phyloP scores from a whole-genome alignment of 1,140 invertebrate genomes.

The Orius insidiosus region DNA sequence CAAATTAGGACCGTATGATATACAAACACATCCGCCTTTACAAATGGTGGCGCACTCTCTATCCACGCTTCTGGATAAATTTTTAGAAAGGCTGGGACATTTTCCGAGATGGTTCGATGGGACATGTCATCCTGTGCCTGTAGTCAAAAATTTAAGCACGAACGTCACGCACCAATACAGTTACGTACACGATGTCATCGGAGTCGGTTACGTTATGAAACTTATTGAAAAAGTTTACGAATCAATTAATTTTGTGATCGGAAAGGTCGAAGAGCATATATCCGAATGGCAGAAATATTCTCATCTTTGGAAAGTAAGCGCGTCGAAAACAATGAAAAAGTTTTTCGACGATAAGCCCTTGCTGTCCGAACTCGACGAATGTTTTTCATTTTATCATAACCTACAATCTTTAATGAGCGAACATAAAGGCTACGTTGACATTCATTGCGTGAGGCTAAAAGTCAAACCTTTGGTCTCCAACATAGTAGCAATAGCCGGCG shows the following conservation, averaged over 20 bases:
- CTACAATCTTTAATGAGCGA: slow-evolving; percentile 51
- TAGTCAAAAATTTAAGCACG: slow-evolving; percentile 33
- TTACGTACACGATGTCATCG: too few relatives aligned
- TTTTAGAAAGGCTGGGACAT: slow-evolving; percentile 44
- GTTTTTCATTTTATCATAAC: slow-evolving; percentile 62
- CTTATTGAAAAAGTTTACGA: background rate
- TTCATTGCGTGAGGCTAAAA: slow-evolving; percentile 35
- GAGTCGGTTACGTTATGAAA: background rate
- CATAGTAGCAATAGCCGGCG: slow-evolving; percentile 36
- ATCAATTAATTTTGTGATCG: background rate
- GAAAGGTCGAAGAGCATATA: slow-evolving; percentile 2
- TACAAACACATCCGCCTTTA: slow-evolving; percentile 10
- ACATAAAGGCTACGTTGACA: slow-evolving; percentile 36
- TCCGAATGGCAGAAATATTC: slow-evolving; percentile 56
- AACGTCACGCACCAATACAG: slow-evolving; percentile 36
- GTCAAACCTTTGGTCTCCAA: slow-evolving; percentile 23
- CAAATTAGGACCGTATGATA: slow-evolving; percentile 19
- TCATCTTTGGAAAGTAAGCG: slow-evolving; percentile 66
- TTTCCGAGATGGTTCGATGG: slow-evolving; percentile 71
- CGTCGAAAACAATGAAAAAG: slow-evolving; percentile 50
- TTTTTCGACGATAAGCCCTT: slow-evolving; percentile 53
- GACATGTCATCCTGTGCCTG: slow-evolving; percentile 54
- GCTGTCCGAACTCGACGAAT: slow-evolving; percentile 60
- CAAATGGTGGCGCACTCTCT: slow-evolving; percentile 20
- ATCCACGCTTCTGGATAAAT: slow-evolving; percentile 29